A percentile compares a stretch with the other conserved stretches of the same genome.
Evolutionary conservation across 2,797 vertebrate genomes (phyloP).

Genomic region (Alauda arvensis): DNA sequence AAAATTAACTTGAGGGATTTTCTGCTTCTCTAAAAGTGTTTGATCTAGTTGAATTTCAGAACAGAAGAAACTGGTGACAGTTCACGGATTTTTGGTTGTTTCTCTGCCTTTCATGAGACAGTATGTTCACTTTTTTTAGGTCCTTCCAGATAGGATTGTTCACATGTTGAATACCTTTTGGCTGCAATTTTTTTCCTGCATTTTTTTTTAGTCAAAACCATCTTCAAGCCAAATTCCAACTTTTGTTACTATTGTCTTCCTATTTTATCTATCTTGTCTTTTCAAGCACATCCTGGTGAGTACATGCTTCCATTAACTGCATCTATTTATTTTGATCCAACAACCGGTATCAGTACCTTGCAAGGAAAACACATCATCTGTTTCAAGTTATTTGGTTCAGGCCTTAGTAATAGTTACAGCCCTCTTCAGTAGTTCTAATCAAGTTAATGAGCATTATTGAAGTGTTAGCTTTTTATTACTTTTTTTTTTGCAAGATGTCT

Average conservation of each 20-base stretch:
- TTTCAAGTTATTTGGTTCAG: not conserved
- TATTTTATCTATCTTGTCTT: not conserved
- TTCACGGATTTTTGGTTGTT: not conserved
- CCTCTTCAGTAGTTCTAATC: not conserved
- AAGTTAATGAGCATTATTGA: not conserved
- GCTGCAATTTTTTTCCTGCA: not conserved
- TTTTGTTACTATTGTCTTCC: not conserved
- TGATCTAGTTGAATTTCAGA: not conserved
- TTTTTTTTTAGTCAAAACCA: not conserved
- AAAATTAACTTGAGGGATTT: not conserved
- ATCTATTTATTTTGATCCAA: not conserved
- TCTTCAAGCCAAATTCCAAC: not conserved
- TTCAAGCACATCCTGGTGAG: not conserved
- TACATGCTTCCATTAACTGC: not conserved
- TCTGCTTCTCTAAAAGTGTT: not conserved
- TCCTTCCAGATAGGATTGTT: not conserved
- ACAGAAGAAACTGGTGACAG: not conserved
- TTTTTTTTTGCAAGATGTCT: not conserved
- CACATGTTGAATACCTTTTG: not conserved
- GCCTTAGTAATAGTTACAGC: not conserved
- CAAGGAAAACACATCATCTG: not conserved
- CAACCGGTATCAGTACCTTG: not conserved
- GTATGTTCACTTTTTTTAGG: not conserved
- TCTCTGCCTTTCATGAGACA: not conserved
- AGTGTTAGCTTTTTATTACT: not conserved